Evolutionary conservation across 2,888 invertebrate species (phyloP), one percentile per base, ranked within the genome.

Genomic region (Aphelenchoides bicaudatus): DNA sequence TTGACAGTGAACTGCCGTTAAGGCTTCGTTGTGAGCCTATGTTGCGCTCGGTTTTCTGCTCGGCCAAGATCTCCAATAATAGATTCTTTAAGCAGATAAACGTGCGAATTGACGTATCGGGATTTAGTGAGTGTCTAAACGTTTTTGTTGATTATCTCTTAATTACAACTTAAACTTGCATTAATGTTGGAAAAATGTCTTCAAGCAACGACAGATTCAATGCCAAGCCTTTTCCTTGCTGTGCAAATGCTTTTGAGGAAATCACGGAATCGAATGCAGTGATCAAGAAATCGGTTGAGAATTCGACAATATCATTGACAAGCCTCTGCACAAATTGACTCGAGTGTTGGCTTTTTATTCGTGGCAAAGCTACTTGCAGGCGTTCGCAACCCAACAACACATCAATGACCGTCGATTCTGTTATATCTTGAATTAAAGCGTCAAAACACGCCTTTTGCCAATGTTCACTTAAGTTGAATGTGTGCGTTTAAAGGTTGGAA

Each of bases 341-440:
- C 87, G 79, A 88, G 84, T 63, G 89, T 86, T 0, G 87, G 87
- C 72, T 39, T 50, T 74, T 74, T 23, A 68, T 63, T 10, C 73
- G 59, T 0, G 73, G 67, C 27, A 73, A 49, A 13, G 67, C 56
- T n/a, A 87, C 85, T 69, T 87, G 82, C 66, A 88, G 81, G 82
- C 88, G 87, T 78, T 91, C 90, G 79, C 90, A 90, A 61, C 88
- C 88, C 77, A 88, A 85, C 59, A 90, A 86, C 0, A 87, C 87
- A 70, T 90, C 89, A 51, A 92, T 82, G 27, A 92, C 86, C 70
- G 86, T 89, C 69, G 90, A 88, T 2, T 86, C 84, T 19, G 86
- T 58, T 8, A 68, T 39, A 19, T 53, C 39, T n/a, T 47, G 39
- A 19, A 68, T 49, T 19, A 68, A 56, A 5, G 63, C 55, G 34